Conservation (phyloP, 2,113 vertebrate genomes). For the Meles meles region DNA sequence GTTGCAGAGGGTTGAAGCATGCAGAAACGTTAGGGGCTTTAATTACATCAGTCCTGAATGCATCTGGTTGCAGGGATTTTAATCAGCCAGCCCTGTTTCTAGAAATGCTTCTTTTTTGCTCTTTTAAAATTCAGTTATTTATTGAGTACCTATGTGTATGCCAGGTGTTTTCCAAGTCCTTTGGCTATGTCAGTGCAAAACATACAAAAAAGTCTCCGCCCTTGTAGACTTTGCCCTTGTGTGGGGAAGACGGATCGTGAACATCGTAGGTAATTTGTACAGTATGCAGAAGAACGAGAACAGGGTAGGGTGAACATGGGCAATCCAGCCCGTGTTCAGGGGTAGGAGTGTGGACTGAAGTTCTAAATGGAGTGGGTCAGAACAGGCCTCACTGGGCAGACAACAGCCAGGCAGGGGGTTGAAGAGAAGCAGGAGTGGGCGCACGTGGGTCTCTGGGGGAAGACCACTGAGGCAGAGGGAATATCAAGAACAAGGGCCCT, state of each 20-base stretch:
- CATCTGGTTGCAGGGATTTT: background rate
- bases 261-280: background rate
- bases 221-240: background rate
- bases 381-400: background rate
- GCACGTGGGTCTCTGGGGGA: fast-evolving
- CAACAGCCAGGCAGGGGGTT: background rate
- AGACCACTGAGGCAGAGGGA: background rate
- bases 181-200: background rate
- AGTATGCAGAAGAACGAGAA: background rate
- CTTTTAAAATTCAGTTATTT: background rate
- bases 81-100: background rate
- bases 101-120: background rate
- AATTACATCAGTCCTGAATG: background rate
- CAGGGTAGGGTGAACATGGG: background rate
- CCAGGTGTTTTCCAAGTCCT: background rate
- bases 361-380: background rate
- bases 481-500: background rate
- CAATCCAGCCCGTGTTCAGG: background rate
- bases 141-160: background rate
- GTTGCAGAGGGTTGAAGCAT: background rate
- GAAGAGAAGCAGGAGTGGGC: background rate
- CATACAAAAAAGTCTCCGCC: background rate
- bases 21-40: background rate
- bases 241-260: background rate
- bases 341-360: background rate